Evolutionary conservation across 1,140 invertebrate genomes (phyloP).

Genomic region (Lethocerus indicus): DNA sequence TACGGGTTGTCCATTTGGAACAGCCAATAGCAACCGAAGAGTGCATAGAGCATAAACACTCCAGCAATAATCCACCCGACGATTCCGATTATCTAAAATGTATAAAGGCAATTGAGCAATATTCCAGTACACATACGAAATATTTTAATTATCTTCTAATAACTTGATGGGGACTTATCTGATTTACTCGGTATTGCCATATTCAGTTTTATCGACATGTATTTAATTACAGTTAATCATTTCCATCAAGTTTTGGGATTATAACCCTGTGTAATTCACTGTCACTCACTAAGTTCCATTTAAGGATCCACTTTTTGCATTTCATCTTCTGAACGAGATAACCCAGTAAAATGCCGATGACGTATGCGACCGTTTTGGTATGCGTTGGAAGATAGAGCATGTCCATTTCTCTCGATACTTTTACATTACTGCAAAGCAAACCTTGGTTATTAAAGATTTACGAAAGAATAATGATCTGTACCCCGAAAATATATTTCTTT

Average conservation of each 20-base stretch:
- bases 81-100: too few relatives aligned
- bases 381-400: conserved; percentile 15
- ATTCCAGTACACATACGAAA: too few relatives aligned
- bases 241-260: neutral
- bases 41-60: neutral
- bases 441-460: too few relatives aligned
- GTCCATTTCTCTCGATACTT: conserved; percentile 8
- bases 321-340: conserved; percentile 21
- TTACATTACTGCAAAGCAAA: conserved; percentile 11
- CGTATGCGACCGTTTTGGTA: conserved; percentile 24
- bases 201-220: neutral
- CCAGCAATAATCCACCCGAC: conserved; percentile 10
- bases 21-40: conserved; percentile 9
- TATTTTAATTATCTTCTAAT: too few relatives aligned
- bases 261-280: neutral
- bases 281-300: conserved; percentile 8
- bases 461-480: too few relatives aligned
- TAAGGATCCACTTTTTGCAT: conserved; percentile 5
- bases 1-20: conserved; percentile 13
- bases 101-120: too few relatives aligned
- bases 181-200: too few relatives aligned
- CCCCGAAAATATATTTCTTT: neutral
- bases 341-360: conserved; percentile 26
- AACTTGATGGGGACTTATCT: too few relatives aligned
- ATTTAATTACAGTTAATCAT: neutral